phyloP scores from a whole-genome alignment of 2,797 vertebrate species.

The Serranus cabrilla region DNA sequence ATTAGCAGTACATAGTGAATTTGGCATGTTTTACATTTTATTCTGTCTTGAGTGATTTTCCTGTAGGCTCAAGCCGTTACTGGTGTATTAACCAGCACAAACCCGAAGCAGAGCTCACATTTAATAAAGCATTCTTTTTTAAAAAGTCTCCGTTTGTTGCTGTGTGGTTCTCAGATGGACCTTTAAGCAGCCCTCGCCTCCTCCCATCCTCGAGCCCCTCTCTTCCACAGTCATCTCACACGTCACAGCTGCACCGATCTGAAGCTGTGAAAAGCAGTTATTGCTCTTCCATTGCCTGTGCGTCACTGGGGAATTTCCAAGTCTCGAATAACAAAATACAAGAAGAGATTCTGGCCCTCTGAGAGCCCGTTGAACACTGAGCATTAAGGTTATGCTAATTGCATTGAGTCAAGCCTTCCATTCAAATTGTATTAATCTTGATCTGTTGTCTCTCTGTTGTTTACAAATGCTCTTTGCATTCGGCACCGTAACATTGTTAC shows the following conservation, averaged over 20 bases:
- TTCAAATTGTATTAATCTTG: constrained; percentile 61
- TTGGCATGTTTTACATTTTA: background rate
- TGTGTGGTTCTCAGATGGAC: constrained; percentile 37
- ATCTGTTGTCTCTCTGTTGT: constrained; percentile 58
- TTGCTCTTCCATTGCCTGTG: constrained; percentile 63
- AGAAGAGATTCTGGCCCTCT: constrained; percentile 54
- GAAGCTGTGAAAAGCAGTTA: constrained; percentile 74
- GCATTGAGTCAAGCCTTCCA: constrained; percentile 57
- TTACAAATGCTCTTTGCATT: constrained; percentile 49
- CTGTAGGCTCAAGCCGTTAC: background rate
- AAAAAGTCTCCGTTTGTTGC: constrained; percentile 16
- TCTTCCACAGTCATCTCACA: constrained; percentile 58
- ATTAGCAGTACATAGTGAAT: background rate
- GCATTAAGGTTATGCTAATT: constrained; percentile 70
- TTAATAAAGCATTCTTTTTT: background rate
- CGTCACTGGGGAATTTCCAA: constrained; percentile 63
- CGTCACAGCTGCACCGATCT: constrained; percentile 77
- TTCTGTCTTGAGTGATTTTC: constrained; percentile 1
- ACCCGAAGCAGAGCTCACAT: constrained; percentile 12
- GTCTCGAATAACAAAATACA: constrained; percentile 72
- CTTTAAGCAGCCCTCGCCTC: constrained; percentile 42
- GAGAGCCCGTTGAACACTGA: constrained; percentile 57
- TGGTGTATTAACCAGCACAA: background rate
- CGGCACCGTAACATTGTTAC: constrained; percentile 27
- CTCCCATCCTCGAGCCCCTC: constrained; percentile 23